Evolutionary conservation across 1,140 invertebrate genomes (phyloP).

Genomic region (Spodoptera frugiperda): DNA sequence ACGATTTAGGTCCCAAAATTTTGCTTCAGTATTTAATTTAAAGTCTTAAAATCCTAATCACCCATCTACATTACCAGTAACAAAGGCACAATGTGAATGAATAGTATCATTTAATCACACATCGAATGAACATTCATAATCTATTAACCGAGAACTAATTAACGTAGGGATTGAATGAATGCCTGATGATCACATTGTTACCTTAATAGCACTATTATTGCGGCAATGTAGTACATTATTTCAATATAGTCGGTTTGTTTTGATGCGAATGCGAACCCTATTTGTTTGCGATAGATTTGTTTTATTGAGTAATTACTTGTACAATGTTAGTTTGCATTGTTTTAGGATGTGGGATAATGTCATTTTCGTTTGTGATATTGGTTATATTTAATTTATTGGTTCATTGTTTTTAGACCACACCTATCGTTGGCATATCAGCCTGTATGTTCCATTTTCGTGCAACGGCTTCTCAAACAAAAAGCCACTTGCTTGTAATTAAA

Average conservation of each 20-base stretch:
- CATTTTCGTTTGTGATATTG: too few species aligned
- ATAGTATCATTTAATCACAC: neutral
- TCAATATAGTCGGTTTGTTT: conserved; percentile 19
- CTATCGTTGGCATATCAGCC: too few species aligned
- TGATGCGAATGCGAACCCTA: neutral
- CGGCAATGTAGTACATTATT: conserved; percentile 22
- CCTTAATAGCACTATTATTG: conserved; percentile 35
- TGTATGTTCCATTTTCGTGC: too few species aligned
- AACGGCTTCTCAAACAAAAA: too few species aligned
- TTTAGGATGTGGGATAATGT: too few species aligned
- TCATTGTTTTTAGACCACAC: too few species aligned
- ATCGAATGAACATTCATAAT: conserved; percentile 28
- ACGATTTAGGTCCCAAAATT: too few species aligned
- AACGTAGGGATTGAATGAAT: conserved; percentile 24
- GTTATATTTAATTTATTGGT: too few species aligned
- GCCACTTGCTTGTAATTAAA: too few species aligned
- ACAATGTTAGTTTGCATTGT: neutral
- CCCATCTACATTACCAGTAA: too few species aligned
- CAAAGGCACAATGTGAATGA: neutral
- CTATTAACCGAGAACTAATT: conserved; percentile 37
- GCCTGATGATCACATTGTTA: conserved; percentile 36
- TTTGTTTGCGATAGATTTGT: neutral
- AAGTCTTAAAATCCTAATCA: too few species aligned
- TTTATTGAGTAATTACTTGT: neutral
- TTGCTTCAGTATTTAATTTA: too few species aligned